Evolutionary conservation across 2,797 vertebrate species (phyloP).

Genomic region (Tokudaia tokunoshimensis): DNA sequence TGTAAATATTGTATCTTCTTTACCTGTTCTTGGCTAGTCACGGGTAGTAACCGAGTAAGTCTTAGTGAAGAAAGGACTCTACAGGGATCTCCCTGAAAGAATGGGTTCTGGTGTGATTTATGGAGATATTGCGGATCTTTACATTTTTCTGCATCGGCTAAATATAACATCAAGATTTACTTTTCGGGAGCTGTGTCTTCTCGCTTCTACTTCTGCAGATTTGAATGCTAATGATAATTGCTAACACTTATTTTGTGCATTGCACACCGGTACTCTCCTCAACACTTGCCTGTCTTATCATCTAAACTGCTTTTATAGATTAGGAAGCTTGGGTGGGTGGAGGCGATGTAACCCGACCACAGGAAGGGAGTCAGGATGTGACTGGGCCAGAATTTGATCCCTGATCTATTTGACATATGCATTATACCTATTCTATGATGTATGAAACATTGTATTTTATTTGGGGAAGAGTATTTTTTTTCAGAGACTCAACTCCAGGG

Average conservation of each 20-base stretch:
- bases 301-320: not conserved
- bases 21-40: not conserved
- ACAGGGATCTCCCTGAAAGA: not conserved
- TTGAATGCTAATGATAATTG: not conserved
- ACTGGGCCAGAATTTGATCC: not conserved
- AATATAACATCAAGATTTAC: not conserved
- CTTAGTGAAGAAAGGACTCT: not conserved
- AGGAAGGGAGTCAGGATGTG: not conserved
- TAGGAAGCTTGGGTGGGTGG: not conserved
- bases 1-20: not conserved
- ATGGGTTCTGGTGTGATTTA: not conserved
- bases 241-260: not conserved
- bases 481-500: not conserved
- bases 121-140: not conserved
- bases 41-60: not conserved
- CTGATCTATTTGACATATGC: not conserved
- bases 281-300: not conserved
- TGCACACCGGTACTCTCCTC: not conserved
- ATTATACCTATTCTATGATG: not conserved
- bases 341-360: not conserved
- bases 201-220: not conserved
- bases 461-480: not conserved
- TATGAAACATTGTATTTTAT: not conserved
- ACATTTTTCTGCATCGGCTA: conserved; percentile 4
- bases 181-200: not conserved